These are phyloP conservation scores for Tenthredo mesomela DNA, from an alignment of 2,888 invertebrate genomes.

Conservation along the genomic window DNA sequence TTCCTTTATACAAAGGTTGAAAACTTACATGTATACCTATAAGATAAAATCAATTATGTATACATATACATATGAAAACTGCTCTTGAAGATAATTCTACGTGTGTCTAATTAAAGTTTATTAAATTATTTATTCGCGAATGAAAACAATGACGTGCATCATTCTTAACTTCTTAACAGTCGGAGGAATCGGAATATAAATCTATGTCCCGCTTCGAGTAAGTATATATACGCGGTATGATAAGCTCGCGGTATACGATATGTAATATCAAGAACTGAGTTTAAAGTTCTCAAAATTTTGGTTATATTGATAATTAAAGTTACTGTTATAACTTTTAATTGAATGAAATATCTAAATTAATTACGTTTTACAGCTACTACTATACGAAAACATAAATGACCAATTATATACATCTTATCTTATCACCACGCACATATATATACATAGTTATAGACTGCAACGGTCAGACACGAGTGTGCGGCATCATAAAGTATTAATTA, in stretches of 20 bases:
- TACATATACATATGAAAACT: too few relatives aligned
- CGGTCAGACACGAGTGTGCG: neutral
- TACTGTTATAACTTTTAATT: constrained; percentile 17
- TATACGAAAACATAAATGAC: neutral
- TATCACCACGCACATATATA: constrained; percentile 17
- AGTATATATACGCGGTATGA: neutral
- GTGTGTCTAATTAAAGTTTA: too few relatives aligned
- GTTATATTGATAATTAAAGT: neutral
- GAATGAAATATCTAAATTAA: constrained; percentile 36
- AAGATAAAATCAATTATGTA: too few relatives aligned
- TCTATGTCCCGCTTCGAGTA: neutral
- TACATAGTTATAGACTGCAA: neutral
- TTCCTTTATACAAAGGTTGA: too few relatives aligned
- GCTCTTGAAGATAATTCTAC: too few relatives aligned
- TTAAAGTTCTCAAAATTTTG: neutral
- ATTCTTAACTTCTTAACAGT: too few relatives aligned
- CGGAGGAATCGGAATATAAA: neutral
- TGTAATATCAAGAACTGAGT: neutral
- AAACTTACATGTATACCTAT: too few relatives aligned
- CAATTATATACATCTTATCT: constrained; percentile 30
- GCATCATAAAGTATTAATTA: neutral
- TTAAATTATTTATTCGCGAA: neutral
- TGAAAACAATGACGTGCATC: neutral
- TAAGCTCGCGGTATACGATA: neutral
- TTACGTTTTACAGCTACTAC: neutral